A percentile compares a stretch with the other conserved stretches of the same genome.
phyloP scores from a whole-genome alignment of 2,888 invertebrate species.

The Lochmaea crataegi region DNA sequence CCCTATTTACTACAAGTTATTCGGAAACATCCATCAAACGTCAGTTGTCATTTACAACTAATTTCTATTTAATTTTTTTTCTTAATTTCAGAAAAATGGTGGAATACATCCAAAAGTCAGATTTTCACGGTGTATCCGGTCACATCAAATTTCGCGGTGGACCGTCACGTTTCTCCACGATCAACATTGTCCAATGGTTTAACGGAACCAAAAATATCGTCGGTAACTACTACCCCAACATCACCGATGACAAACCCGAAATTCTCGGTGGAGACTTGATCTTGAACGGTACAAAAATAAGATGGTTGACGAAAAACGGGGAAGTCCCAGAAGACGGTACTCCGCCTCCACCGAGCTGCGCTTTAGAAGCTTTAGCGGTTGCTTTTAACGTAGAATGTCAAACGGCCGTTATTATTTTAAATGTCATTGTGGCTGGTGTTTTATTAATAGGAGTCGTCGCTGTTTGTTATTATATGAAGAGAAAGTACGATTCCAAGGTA shows the following conservation, averaged over 20 bases:
- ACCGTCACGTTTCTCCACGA: constrained; percentile 73
- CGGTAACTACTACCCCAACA: constrained; percentile 71
- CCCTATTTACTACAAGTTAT: not conserved
- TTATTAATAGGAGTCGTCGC: constrained; percentile 68
- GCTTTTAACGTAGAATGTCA: constrained; percentile 79
- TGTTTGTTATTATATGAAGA: constrained; percentile 70
- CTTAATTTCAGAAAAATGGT: constrained; percentile 69
- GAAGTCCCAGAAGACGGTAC: constrained; percentile 77
- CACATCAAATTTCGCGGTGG: constrained; percentile 76
- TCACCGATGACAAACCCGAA: constrained; percentile 64
- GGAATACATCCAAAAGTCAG: constrained; percentile 72
- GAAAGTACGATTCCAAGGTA: constrained; percentile 77
- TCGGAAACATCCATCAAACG: not conserved
- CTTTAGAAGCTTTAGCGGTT: constrained; percentile 75
- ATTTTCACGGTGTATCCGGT: constrained; percentile 82
- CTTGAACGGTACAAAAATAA: constrained; percentile 69
- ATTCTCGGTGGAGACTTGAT: constrained; percentile 68
- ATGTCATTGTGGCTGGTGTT: constrained; percentile 71
- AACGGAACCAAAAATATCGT: constrained; percentile 66
- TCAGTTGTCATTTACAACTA: not conserved
- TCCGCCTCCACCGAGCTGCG: constrained; percentile 71
- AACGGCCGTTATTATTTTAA: constrained; percentile 75
- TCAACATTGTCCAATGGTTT: constrained; percentile 73
- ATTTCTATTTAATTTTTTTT: constrained; percentile 9
- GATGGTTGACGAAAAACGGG: constrained; percentile 68